phyloP scores from a whole-genome alignment of 2,888 invertebrate genomes.

The Oxyteleia sp. region DNA sequence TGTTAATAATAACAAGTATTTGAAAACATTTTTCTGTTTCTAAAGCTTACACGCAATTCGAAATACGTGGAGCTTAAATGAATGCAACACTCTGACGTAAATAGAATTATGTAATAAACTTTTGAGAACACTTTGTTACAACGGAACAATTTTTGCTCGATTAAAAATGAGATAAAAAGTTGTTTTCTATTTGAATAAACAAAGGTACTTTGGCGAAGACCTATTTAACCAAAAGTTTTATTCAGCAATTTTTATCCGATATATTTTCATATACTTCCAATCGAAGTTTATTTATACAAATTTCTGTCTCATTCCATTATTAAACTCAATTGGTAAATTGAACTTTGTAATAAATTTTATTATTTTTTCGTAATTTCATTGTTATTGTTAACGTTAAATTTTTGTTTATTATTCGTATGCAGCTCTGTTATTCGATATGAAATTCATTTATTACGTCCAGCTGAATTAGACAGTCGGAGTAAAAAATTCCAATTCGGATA shows the following conservation, averaged over 20 bases:
- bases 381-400: no score
- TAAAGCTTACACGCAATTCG: no score
- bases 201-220: neutral
- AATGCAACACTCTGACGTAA: no score
- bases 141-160: neutral
- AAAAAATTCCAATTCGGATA: slow-evolving; percentile 21
- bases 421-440: no score
- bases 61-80: no score
- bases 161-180: slow-evolving; percentile 1
- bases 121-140: neutral
- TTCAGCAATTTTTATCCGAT: neutral
- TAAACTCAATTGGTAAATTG: neutral
- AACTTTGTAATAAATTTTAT: no score
- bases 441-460: slow-evolving; percentile 2
- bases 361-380: no score
- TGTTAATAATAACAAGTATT: no score
- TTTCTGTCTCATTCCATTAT: neutral
- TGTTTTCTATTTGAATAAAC: slow-evolving; percentile 8
- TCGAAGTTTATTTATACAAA: neutral
- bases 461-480: slow-evolving; percentile 7
- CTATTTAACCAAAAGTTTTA: slow-evolving; percentile 5
- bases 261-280: neutral
- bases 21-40: no score
- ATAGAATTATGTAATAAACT: neutral
- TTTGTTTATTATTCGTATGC: no score